Percentiles rank a stretch among this genome's conserved stretches.
These are phyloP conservation scores for Corythaixoides concolor DNA, from an alignment of 2,113 vertebrate species.

Conservation along the genomic window DNA sequence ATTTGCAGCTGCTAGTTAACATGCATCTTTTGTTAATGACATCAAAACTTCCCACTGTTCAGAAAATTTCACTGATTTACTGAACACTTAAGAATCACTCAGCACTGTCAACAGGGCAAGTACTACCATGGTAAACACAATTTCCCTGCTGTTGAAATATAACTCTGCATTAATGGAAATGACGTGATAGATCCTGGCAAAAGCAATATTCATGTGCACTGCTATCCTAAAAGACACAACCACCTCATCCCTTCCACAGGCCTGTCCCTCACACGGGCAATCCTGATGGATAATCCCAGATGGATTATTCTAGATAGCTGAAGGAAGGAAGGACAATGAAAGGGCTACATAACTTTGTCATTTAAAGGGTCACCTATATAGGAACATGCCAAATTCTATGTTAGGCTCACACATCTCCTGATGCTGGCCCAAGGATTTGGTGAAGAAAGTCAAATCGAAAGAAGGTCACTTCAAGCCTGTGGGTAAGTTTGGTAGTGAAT, in stretches of 20 bases:
- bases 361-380: background rate
- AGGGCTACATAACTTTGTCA: background rate
- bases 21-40: slow-evolving; percentile 51
- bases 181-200: background rate
- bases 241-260: background rate
- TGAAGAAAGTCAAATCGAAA: background rate
- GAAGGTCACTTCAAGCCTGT: background rate
- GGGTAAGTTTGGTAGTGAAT: background rate
- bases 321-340: background rate
- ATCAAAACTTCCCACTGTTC: slow-evolving; percentile 50
- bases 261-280: background rate
- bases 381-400: rapidly evolving
- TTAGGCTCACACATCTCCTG: background rate
- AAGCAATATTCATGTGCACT: background rate
- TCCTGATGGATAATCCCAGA: background rate
- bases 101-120: slow-evolving; percentile 17
- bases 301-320: background rate
- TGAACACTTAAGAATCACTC: slow-evolving; percentile 49
- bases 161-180: background rate
- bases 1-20: slow-evolving; percentile 52
- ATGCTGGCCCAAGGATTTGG: background rate
- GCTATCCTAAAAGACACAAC: background rate
- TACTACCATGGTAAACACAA: background rate
- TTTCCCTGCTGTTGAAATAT: background rate
- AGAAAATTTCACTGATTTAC: slow-evolving; percentile 53